These are phyloP conservation scores for Brachypteracias leptosomus DNA, from an alignment of 2,113 vertebrate species.

Conservation along the genomic window DNA sequence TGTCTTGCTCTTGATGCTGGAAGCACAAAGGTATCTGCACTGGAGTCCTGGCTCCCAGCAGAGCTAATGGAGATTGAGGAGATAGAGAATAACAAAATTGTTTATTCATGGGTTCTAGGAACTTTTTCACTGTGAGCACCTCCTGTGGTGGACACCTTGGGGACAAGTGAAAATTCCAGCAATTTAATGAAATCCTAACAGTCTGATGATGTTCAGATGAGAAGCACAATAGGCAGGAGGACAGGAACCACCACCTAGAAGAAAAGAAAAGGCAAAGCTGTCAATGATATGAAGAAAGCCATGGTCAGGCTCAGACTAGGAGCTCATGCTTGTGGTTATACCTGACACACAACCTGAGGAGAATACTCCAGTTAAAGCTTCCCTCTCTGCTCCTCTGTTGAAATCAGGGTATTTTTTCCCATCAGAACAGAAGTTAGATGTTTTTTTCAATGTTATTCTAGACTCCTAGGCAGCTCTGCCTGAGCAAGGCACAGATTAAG, in stretches of 20 bases:
- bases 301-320: neutral
- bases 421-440: neutral
- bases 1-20: neutral
- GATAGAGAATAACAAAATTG: neutral
- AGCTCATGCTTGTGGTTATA: rapidly evolving
- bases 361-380: neutral
- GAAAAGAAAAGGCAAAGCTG: neutral
- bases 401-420: neutral
- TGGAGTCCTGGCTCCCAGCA: neutral
- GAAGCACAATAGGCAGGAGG: neutral
- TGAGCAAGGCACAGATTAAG: neutral
- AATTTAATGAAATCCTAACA: slow-evolving; percentile 2
- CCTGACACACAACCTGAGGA: rapidly evolving
- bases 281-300: neutral
- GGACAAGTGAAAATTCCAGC: neutral
- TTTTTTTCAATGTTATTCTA: neutral
- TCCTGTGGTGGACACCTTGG: neutral
- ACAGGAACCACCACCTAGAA: neutral
- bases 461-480: neutral
- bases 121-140: neutral
- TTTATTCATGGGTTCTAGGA: neutral
- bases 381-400: neutral
- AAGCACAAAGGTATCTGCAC: rapidly evolving
- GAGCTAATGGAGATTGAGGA: neutral
- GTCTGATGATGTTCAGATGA: neutral